Base-by-base conservation (phyloP, 2,113 vertebrate species). In the Aegotheles bennettii region DNA sequence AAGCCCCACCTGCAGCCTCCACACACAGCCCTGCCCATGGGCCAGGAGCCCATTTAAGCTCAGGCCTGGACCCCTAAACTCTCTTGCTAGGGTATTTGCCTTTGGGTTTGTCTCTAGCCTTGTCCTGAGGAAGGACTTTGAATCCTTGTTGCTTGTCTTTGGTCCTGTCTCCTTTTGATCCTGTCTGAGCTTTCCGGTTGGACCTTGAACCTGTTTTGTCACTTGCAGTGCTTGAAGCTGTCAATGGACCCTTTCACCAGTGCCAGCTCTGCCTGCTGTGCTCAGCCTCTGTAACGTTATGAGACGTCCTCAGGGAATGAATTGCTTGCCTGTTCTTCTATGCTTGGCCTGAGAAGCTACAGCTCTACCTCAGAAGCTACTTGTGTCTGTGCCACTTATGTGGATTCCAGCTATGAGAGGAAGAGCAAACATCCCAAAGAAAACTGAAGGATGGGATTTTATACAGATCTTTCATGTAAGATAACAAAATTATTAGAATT, bases 31-130 rank as follows among this genome's bases (percentile, higher is more conserved):
- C 61, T 26, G 25, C 45, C 5, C 3, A 36, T 2, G 19, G 7
- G 20, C 33, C 51, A 51, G 36, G 33, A 76, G 31, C 40, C 13
- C 12, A 17, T 13, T 51, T 82, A 83, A 85, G 13, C 36, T 13
- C 75, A 38, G 7, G 17, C 13, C 26, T n/a, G 20, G 31, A 3
- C 23, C 26, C 13, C 33, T 38, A 1, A 69, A 2, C 7, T 33
- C 10, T 20, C 25, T 0, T 3, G 0, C 4, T 1, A 3, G 12
- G 13, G 8, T 0, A 2, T 4, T 38, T 8, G 2, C 1, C 7
- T 45, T 29, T 2, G 29, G 35, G 12, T 42, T 56, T 57, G 38
- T 2, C 3, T 63, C 23, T 70, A 1, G 9, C 2, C 1, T 7
- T 57, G 16, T 48, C 3, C 20, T 2, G 8, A 6, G 33, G 17